These are phyloP conservation scores for Bovichtus diacanthus DNA, from an alignment of 2,797 vertebrate genomes.

Conservation along the genomic window DNA sequence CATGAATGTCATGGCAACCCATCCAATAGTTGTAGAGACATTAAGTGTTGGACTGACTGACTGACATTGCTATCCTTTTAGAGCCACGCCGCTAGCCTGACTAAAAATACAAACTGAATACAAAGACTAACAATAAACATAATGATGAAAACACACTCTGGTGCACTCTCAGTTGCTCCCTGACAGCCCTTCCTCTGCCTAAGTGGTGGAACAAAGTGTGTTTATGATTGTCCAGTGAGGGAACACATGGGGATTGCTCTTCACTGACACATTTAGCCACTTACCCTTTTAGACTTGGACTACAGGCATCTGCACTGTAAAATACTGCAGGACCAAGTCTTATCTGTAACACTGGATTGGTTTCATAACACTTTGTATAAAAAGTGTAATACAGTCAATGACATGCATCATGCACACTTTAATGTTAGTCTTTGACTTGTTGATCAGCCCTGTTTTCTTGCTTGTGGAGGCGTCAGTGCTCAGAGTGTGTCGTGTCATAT, in stretches of 20 bases:
- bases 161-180: not conserved
- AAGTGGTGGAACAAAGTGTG: slow-evolving; percentile 17
- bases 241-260: not conserved
- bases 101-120: not conserved
- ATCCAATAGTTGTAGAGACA: not conserved
- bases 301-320: not conserved
- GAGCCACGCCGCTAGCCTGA: not conserved
- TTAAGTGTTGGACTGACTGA: not conserved
- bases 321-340: not conserved
- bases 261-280: slow-evolving; percentile 24
- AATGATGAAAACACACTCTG: not conserved
- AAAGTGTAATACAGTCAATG: not conserved
- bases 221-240: slow-evolving; percentile 20
- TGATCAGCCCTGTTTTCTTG: not conserved
- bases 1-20: no score
- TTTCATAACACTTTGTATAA: not conserved
- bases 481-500: not conserved
- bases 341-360: not conserved
- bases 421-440: not conserved
- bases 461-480: not conserved
- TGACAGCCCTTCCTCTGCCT: slow-evolving; percentile 6
- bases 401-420: not conserved
- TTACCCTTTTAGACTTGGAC: not conserved
- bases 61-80: not conserved
- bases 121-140: not conserved